Evolutionary conservation across 2,797 vertebrate species (phyloP).

Genomic region (Schizopygopsis malacanthus): DNA sequence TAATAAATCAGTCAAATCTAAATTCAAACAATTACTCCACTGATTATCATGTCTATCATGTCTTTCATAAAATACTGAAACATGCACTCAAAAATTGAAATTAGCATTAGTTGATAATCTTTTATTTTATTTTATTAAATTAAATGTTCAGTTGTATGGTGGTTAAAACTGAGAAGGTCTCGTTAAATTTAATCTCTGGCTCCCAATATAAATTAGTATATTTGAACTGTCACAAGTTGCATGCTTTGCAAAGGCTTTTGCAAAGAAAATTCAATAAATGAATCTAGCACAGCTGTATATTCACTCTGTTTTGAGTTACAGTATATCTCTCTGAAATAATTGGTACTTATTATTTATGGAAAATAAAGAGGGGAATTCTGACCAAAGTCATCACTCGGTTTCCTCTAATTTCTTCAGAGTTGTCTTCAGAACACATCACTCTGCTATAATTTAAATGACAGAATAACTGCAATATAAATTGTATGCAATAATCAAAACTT

Average conservation of each 20-base stretch:
- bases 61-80: background rate
- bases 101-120: background rate
- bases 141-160: background rate
- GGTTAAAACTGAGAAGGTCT: background rate
- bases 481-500: background rate
- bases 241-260: background rate
- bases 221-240: background rate
- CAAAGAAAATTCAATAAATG: background rate
- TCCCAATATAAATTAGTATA: background rate
- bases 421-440: conserved; percentile 14
- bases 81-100: background rate
- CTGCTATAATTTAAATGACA: conserved; percentile 11
- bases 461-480: conserved; percentile 9
- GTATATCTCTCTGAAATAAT: conserved; percentile 49
- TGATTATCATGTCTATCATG: background rate
- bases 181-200: background rate
- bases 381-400: conserved; percentile 27
- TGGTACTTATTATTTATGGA: conserved; percentile 30
- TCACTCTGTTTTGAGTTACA: conserved; percentile 53
- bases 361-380: conserved; percentile 14
- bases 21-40: background rate
- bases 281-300: conserved; percentile 30
- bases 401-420: conserved; percentile 29
- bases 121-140: background rate
- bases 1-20: background rate